Evolutionary conservation across 2,888 invertebrate species (phyloP), one percentile per base, ranked within the genome.

Genomic region (Geophilus truncorum): DNA sequence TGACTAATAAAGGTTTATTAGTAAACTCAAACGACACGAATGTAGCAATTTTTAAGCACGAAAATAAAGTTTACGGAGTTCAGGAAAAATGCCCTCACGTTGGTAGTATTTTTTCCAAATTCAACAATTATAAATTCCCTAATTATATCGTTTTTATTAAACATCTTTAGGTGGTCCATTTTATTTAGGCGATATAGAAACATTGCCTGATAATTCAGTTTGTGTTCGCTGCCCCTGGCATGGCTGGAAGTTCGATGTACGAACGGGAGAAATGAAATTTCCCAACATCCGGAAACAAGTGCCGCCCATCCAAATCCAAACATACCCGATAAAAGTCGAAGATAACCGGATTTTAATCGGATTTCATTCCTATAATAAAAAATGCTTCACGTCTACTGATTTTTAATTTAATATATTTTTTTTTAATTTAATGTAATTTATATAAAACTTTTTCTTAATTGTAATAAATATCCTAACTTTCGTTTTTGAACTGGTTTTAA

Each of bases 201-300:
- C 40, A 0, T 10, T 78, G 9, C 78, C 78, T 25, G 78, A 78
- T 15, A 23, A 40, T 15, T 36, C 78, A 7, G 7, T 78, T 2
- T 78, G 78, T 34, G 78, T 78, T 34, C 15, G 23, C 2, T 78
- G 78, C 34, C 78, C 78, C 12, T 78, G 78, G 78, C 78, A 78
- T 36, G 25, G 40, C 10, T 78, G 78, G 78, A 78, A 18, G 18
- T 78, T 78, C 36, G 36, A 78, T 40, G 15, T 78, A 32, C 4
- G 9, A 21, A 78, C 78, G 4, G 78, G 78, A 25, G 34, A 78
- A 40, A 78, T 78, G 4, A 18, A 9, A 32, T 78, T 78, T 12
- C 78, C 78, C 1, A 1, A 18, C 1, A 34, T n/a, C 9, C 18
- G 78, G 34, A 76, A 76, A 18, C 18, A 76, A 12, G 15, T 36